These are phyloP conservation scores for Pristionchus japonicus DNA, from an alignment of 2,888 invertebrate species.

Conservation along the genomic window DNA sequence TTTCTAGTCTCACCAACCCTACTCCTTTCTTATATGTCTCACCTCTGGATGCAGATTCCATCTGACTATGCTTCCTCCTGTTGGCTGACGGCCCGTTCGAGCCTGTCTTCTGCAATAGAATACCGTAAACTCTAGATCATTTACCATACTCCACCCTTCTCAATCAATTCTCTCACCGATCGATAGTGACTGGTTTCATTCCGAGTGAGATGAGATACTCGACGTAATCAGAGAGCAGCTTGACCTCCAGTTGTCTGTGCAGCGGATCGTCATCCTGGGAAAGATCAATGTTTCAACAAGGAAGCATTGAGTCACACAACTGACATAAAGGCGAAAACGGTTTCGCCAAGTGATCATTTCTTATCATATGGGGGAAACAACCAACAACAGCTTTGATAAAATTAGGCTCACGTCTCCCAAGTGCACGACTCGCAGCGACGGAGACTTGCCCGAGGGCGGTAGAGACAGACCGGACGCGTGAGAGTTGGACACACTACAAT, in stretches of 20 bases:
- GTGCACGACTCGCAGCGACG: not conserved
- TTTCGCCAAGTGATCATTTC: too few relatives aligned
- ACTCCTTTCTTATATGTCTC: not conserved
- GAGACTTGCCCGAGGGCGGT: not conserved
- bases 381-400: not conserved
- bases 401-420: not conserved
- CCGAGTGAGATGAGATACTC: constrained; percentile 44
- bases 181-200: constrained; percentile 33
- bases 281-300: not conserved
- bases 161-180: constrained; percentile 27
- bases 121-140: not conserved
- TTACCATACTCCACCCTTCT: not conserved
- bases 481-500: not conserved
- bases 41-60: constrained; percentile 44
- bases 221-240: constrained; percentile 22
- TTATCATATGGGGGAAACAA: too few relatives aligned
- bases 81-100: constrained; percentile 10
- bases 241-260: constrained; percentile 19
- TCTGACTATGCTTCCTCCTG: constrained; percentile 13
- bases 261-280: constrained; percentile 27
- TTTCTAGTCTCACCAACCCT: not conserved
- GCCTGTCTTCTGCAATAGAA: not conserved
- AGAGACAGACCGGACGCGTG: not conserved
- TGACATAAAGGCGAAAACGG: not conserved
- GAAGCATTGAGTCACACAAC: not conserved